Base-by-base conservation (phyloP, 2,797 vertebrate species). In the Eutrigla gurnardus region DNA sequence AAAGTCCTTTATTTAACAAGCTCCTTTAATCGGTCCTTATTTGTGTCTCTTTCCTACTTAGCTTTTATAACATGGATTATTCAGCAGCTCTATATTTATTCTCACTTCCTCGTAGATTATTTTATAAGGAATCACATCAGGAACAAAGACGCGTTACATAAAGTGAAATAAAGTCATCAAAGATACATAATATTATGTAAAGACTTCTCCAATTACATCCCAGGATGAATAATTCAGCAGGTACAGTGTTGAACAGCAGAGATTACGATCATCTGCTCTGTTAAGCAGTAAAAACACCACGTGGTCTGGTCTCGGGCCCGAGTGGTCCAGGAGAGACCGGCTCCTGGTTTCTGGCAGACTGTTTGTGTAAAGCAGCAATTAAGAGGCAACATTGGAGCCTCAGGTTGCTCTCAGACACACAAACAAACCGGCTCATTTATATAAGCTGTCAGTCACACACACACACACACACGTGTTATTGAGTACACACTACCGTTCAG, bases 301-400 rank as follows among this genome's bases (percentile, higher is more conserved):
- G 25, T 25, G 25, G 25, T 25, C 25, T 25, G 25, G 25, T 25
- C 25, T 25, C 2, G 1, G 25, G 25, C 25, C 25, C 25, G 25
- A 25, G 25, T 25, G 25, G 25, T 25, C 25, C 25, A 25, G 25
- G 25, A 25, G 25, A 25, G 25, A 25, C 25, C 25, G 25, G 25
- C 25, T 25, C 25, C 25, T 25, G 69, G 2, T 65, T 69, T 79
- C n/a, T 15, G 18, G 60, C 63, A 59, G 4, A 65, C 11, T 70
- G 86, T 86, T 79, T 83, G 82, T 73, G 58, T 53, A 71, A 72
- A 60, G 77, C 77, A 73, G 58, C 83, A 84, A 87, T 89, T 82
- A 83, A 25, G 36, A 81, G 78, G 68, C 45, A 55, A 70, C 9
- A 50, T 32, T 25, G 17, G 49, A 69, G 78, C 74, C 37, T 79